Base-by-base conservation (phyloP, 2,888 invertebrate genomes). In the Protodeltote pygarga region DNA sequence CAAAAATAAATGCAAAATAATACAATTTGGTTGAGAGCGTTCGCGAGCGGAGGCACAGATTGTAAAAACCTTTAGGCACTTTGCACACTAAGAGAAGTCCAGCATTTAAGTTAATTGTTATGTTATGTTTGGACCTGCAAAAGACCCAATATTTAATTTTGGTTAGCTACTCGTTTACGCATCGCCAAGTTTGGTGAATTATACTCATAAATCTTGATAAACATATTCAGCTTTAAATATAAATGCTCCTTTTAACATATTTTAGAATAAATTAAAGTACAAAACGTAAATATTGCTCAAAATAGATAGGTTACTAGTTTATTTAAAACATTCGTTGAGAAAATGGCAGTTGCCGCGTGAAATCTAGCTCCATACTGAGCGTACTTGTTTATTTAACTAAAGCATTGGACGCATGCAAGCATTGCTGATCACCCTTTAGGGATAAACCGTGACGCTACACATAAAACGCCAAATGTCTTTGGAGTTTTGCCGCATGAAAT, bases 1-100 rank as follows among this genome's bases (percentile, higher is more conserved):
- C 85, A 89, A 87, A 89, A 89, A 85, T 87, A 80, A 87, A 92
- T 91, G 90, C 87, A 87, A 89, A 89, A 89, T 89, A 90, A 91
- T 91, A 90, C 90, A 90, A 90, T 90, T 89, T 87, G 76, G 82
- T 77, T 85, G 81, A 88, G 80, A 88, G 85, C 81, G 74, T 77
- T 74, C 78, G 69, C 76, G 68, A 71, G 70, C 71, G 51, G 74
- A 73, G 73, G 71, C 77, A 68, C 76, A 78, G 80, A 81, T 84
- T 83, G 84, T 83, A 84, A 84, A 85, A 85, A 79, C 78, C 76
- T 77, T 77, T 65, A 65, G 45, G 54, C 9, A 3, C 20, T 24
- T 35, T 27, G 24, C 24, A 66, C 52, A 69, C 69, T 34, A 41
- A 54, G 63, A 49, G 37, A 15, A 14, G 11, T 13, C 27, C 10